phyloP scores from a whole-genome alignment of 2,888 invertebrate genomes.

The Bembecia ichneumoniformis region DNA sequence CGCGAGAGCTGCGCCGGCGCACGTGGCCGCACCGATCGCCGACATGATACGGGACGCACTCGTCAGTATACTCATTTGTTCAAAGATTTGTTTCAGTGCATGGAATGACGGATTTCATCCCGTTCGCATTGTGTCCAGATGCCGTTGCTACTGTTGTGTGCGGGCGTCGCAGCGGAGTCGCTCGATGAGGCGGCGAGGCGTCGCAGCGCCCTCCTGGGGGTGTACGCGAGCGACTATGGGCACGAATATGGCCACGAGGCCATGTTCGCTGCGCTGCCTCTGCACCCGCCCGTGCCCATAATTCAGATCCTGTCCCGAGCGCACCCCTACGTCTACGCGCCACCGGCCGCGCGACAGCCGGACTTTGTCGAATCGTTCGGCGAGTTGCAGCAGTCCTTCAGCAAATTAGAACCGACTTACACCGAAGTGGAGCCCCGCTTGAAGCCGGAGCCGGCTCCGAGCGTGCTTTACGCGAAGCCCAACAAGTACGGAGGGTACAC shows the following conservation, averaged over 20 bases:
- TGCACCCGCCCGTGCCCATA: slow-evolving; percentile 45
- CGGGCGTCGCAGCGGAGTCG: slow-evolving; percentile 17
- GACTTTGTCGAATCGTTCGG: slow-evolving; percentile 1
- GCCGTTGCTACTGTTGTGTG: background rate
- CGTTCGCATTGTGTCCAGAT: background rate
- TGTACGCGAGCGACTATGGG: slow-evolving; percentile 27
- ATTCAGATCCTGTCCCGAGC: slow-evolving; percentile 35
- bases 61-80: background rate
- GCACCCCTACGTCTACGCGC: slow-evolving; percentile 16
- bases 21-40: background rate
- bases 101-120: background rate
- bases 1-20: background rate
- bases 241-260: slow-evolving; percentile 40
- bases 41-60: background rate
- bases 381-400: slow-evolving; percentile 5
- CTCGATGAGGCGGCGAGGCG: slow-evolving; percentile 21
- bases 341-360: slow-evolving; percentile 17
- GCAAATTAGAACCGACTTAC: background rate
- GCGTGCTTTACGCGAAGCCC: slow-evolving; percentile 49
- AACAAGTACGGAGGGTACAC: slow-evolving; percentile 43
- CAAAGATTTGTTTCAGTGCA: background rate
- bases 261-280: slow-evolving; percentile 42
- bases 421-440: background rate
- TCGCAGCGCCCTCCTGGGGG: slow-evolving; percentile 25
- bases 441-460: slow-evolving; percentile 16